These are phyloP conservation scores for Zosterops pallidus DNA, from an alignment of 2,113 vertebrate genomes.

Conservation along the genomic window DNA sequence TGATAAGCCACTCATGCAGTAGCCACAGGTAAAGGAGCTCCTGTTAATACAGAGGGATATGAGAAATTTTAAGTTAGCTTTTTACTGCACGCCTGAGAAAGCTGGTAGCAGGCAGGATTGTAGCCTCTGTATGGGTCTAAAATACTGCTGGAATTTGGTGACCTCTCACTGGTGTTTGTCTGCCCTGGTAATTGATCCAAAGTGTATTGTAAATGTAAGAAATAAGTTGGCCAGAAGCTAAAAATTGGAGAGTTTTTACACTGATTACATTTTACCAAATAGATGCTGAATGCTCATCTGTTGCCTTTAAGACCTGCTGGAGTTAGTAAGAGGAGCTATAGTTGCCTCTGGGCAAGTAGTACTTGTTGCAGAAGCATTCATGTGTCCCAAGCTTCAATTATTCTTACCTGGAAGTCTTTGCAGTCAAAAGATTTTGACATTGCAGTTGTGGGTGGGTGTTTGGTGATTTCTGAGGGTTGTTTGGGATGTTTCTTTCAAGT, in stretches of 20 bases:
- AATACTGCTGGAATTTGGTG: background rate
- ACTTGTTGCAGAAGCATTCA: background rate
- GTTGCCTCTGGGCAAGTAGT: background rate
- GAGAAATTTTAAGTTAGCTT: background rate
- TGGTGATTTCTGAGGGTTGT: background rate
- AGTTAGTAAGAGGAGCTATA: background rate
- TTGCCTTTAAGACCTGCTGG: background rate
- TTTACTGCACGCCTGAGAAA: background rate
- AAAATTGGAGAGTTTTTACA: background rate
- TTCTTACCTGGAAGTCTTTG: background rate
- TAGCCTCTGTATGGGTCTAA: background rate
- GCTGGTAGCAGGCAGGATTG: background rate
- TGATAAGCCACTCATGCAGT: fast-evolving
- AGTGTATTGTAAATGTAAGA: background rate
- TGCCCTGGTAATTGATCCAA: background rate
- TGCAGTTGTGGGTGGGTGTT: background rate
- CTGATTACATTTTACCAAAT: background rate
- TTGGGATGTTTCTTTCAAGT: background rate
- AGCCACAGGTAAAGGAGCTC: background rate
- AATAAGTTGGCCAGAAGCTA: background rate
- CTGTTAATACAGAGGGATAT: background rate
- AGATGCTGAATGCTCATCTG: background rate
- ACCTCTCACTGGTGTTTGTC: background rate
- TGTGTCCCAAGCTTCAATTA: background rate
- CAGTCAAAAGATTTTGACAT: background rate